Conservation (phyloP, 92 coral and sea anemone species). For the Blastomussa wellsi region DNA sequence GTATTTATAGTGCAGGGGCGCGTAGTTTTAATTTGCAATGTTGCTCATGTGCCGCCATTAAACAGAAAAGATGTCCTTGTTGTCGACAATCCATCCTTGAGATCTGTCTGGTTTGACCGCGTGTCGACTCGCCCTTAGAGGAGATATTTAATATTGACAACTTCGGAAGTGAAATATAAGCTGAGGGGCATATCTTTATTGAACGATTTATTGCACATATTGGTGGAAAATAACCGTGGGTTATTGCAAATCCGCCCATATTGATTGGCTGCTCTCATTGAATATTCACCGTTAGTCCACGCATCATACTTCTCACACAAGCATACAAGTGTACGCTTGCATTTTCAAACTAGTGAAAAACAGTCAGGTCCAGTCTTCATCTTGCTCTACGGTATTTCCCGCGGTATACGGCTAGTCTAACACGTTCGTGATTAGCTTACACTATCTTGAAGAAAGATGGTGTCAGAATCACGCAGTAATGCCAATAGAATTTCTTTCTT, state of each 20-base stretch:
- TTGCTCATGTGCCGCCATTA: background rate
- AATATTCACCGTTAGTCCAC: background rate
- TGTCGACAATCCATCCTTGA: background rate
- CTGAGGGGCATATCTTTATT: background rate
- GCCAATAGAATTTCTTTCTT: too few relatives aligned
- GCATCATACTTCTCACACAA: background rate
- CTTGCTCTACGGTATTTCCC: too few relatives aligned
- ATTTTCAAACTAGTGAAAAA: too few relatives aligned
- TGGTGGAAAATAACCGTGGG: background rate
- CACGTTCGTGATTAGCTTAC: too few relatives aligned
- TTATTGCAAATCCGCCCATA: background rate
- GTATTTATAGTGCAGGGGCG: too few relatives aligned
- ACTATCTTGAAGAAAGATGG: too few relatives aligned
- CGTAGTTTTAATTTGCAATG: too few relatives aligned
- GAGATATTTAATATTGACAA: background rate
- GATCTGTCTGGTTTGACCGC: background rate
- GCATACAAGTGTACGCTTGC: too few relatives aligned
- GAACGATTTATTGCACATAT: background rate
- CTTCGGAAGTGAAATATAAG: background rate
- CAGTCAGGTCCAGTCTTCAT: too few relatives aligned
- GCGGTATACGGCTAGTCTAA: too few relatives aligned
- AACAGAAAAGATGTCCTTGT: background rate
- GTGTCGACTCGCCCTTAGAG: background rate
- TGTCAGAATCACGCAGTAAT: too few relatives aligned
- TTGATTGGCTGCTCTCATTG: background rate